phyloP scores from a whole-genome alignment of 2,797 vertebrate species.

The Sciaenops ocellatus region DNA sequence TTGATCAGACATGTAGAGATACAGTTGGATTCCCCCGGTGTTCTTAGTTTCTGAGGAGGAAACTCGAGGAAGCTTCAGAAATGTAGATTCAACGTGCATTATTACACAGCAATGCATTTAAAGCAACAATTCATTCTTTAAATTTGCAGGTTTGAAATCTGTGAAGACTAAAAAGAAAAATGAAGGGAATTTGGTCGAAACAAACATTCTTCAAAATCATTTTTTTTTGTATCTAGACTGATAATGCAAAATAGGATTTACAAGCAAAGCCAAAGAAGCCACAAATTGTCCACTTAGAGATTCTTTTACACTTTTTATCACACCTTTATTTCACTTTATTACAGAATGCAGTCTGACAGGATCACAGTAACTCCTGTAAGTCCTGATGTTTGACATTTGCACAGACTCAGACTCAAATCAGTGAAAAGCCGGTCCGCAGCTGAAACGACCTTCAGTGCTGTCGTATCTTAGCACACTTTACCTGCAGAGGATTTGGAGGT shows the following conservation, averaged over 20 bases:
- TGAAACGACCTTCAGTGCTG: not conserved
- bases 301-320: slow-evolving; percentile 26
- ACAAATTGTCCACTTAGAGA: slow-evolving; percentile 5
- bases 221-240: slow-evolving; percentile 54
- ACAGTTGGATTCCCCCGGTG: not conserved
- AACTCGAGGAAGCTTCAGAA: not conserved
- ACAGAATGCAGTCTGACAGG: slow-evolving; percentile 1
- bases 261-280: slow-evolving; percentile 71
- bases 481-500: slow-evolving; percentile 10
- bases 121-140: not conserved
- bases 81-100: not conserved
- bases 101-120: slow-evolving; percentile 2
- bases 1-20: slow-evolving; percentile 32
- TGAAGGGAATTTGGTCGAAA: slow-evolving; percentile 29
- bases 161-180: not conserved
- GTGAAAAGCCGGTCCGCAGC: not conserved
- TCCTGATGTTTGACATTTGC: slow-evolving; percentile 41
- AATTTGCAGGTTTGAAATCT: not conserved
- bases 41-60: not conserved
- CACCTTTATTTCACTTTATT: slow-evolving; percentile 7
- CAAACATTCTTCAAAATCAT: not conserved
- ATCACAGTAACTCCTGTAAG: not conserved
- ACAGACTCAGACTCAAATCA: slow-evolving; percentile 5
- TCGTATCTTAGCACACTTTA: not conserved
- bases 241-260: slow-evolving; percentile 42